phyloP scores from a whole-genome alignment of 2,797 vertebrate species.

The Pachyuromys duprasi region DNA sequence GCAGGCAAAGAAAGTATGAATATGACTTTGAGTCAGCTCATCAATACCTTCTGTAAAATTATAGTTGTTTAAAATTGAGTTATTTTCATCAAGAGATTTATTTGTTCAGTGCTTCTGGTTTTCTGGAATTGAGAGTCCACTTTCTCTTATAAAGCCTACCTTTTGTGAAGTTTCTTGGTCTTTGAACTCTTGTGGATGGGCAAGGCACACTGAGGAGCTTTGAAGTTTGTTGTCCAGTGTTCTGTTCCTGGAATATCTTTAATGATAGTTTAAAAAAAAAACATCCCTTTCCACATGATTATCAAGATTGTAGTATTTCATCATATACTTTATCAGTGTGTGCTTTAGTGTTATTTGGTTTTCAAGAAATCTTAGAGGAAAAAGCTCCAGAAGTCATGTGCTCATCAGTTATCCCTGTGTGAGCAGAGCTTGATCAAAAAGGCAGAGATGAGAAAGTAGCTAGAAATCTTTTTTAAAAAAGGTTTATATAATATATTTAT shows the following conservation, averaged over 20 bases:
- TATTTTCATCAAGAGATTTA: not conserved
- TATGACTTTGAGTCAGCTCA: not conserved
- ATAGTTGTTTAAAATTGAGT: conserved; percentile 23
- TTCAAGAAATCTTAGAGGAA: conserved; percentile 47
- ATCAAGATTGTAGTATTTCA: conserved; percentile 38
- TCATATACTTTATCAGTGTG: not conserved
- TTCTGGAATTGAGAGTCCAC: not conserved
- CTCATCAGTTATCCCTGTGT: not conserved
- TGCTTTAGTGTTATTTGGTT: conserved; percentile 33
- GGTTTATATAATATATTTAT: not conserved
- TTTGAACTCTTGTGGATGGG: not conserved
- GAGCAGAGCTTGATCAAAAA: conserved; percentile 11
- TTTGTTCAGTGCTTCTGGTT: not conserved
- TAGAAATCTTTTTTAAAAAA: not conserved
- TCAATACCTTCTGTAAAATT: not conserved
- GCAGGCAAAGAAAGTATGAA: not conserved
- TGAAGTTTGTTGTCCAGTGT: not conserved
- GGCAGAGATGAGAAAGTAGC: not conserved
- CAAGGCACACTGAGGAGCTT: not conserved
- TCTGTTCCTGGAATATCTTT: conserved; percentile 38
- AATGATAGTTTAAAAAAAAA: conserved; percentile 27
- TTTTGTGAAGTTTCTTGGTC: not conserved
- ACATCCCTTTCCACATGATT: not conserved
- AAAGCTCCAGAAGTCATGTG: not conserved
- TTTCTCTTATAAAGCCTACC: conserved; percentile 4